phyloP scores from a whole-genome alignment of 2,797 vertebrate genomes.

The Tapera naevia region DNA sequence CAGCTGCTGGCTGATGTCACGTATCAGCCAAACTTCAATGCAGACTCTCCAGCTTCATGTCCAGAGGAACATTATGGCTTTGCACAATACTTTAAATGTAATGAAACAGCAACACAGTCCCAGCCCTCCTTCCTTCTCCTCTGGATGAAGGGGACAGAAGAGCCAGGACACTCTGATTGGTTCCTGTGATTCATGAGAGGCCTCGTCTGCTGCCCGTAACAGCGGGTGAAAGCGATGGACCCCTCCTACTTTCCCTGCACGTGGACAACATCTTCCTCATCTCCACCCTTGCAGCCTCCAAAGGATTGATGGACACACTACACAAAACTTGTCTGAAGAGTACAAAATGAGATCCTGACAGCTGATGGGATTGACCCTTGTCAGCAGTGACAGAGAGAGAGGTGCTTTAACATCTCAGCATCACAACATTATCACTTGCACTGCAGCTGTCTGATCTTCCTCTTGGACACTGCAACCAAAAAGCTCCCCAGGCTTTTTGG shows the following conservation, averaged over 20 bases:
- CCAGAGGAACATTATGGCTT: neutral
- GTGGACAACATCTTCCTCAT: neutral
- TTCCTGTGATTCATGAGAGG: neutral
- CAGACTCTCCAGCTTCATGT: neutral
- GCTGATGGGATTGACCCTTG: accelerated
- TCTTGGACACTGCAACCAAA: neutral
- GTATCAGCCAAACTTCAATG: neutral
- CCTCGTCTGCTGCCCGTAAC: neutral
- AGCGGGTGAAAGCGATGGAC: neutral
- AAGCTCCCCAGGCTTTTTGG: neutral
- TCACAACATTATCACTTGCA: accelerated
- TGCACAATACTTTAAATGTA: neutral
- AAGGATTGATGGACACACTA: neutral
- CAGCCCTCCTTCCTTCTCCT: neutral
- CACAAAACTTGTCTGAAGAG: neutral
- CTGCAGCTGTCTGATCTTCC: accelerated
- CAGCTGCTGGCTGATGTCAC: neutral
- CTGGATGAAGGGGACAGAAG: neutral
- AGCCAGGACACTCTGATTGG: neutral
- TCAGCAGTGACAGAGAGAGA: neutral
- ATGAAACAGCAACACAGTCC: neutral
- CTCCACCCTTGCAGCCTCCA: neutral
- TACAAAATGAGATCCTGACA: neutral
- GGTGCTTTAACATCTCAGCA: neutral
- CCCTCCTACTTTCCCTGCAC: neutral